Evolutionary conservation across 2,797 vertebrate genomes (phyloP).

Genomic region (Aratinga solstitialis): DNA sequence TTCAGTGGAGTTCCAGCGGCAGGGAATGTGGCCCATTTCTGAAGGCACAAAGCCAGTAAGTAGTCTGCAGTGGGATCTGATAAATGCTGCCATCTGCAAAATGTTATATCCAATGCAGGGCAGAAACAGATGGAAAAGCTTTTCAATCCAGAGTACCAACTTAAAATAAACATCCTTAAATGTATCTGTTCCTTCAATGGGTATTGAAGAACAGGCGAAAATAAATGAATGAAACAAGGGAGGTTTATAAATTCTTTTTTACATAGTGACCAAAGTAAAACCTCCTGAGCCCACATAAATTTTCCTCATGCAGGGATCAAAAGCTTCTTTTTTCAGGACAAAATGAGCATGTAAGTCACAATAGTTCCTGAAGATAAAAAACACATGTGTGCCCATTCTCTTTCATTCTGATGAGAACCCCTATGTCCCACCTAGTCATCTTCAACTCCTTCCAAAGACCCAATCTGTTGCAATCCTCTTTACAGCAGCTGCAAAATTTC

Average conservation of each 20-base stretch:
- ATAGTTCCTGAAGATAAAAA: background rate
- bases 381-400: background rate
- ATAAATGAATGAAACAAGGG: slow-evolving; percentile 39
- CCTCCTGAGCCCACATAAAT: background rate
- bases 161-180: slow-evolving; percentile 66
- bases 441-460: background rate
- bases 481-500: background rate
- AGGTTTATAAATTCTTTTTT: slow-evolving; percentile 19
- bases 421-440: background rate
- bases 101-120: slow-evolving; percentile 36
- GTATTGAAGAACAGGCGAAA: slow-evolving; percentile 38
- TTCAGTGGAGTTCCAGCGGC: background rate
- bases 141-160: slow-evolving; percentile 52
- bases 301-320: background rate
- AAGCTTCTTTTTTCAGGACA: slow-evolving; percentile 9
- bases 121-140: slow-evolving; percentile 64
- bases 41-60: slow-evolving; percentile 46
- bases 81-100: slow-evolving; percentile 67
- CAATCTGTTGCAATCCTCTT: background rate
- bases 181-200: slow-evolving; percentile 24
- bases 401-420: background rate
- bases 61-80: slow-evolving; percentile 47
- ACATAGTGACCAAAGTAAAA: slow-evolving; percentile 20
- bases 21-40: background rate
- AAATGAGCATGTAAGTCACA: background rate